These are phyloP conservation scores for Drosophila pseudoobscura DNA, from an alignment of 1,140 invertebrate species.

Conservation along the genomic window DNA sequence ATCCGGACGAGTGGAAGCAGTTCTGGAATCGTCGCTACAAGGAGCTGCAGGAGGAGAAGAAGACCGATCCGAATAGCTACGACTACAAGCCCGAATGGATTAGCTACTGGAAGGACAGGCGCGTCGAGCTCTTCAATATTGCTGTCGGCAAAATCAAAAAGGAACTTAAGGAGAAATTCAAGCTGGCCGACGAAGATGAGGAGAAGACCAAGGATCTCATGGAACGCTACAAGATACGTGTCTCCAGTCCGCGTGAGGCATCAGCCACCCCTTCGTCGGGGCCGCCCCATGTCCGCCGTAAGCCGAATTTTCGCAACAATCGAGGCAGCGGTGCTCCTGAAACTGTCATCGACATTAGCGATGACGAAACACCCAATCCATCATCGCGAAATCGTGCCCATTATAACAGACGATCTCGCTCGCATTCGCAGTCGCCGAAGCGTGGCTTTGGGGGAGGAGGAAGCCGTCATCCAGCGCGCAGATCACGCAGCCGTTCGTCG, in stretches of 20 bases:
- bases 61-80: constrained; percentile 89
- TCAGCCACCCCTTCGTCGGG: too few relatives aligned
- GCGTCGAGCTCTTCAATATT: constrained; percentile 89
- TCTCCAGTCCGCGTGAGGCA: constrained; percentile 35
- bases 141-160: constrained; percentile 77
- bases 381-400: constrained; percentile 12
- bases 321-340: constrained; percentile 9
- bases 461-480: constrained; percentile 26
- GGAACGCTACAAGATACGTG: constrained; percentile 73
- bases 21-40: constrained; percentile 93
- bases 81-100: constrained; percentile 95
- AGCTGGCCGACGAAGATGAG: constrained; percentile 82
- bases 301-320: constrained; percentile 49
- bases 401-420: constrained; percentile 33
- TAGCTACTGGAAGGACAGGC: constrained; percentile 90
- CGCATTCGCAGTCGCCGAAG: constrained; percentile 36
- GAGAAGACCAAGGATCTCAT: constrained; percentile 73
- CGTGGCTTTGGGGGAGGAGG: constrained; percentile 21
- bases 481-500: constrained; percentile 47
- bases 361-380: constrained; percentile 59
- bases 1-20: constrained; percentile 93
- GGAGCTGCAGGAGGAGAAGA: constrained; percentile 89
- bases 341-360: constrained; percentile 75
- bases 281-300: constrained; percentile 25
- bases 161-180: constrained; percentile 85